Base-by-base conservation (phyloP, 2,113 vertebrate species). In the Strigops habroptila region DNA sequence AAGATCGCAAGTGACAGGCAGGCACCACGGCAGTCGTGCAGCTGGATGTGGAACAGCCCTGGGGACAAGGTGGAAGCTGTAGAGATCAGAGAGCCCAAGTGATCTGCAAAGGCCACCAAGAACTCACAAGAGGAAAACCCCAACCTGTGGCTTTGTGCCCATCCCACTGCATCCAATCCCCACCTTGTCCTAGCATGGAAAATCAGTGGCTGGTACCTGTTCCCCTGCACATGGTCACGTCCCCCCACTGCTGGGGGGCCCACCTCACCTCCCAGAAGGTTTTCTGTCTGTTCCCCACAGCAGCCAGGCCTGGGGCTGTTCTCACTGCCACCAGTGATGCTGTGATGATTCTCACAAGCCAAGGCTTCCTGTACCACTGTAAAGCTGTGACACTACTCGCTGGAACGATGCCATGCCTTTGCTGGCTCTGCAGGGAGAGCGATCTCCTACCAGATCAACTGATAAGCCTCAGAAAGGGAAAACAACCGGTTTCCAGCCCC, bases 251-350 rank as follows among this genome's bases (percentile, higher is more conserved):
- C 49, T 3, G 1, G 48, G 24, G 35, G 22, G n/a, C 25, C 6
- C 35, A 19, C 48, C n/a, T 49, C 2, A 12, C 23, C 24, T 65
- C 19, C 80, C 48, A 48, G 49, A 33, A 35, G 15, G 22, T 52
- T 64, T 74, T 46, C 37, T 27, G 27, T 3, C 41, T n/a, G 28
- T 9, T 62, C 52, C 46, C 35, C 14, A 10, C 46, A 4, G 10
- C 41, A n/a, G 35, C 23, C 12, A 15, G 80, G 49, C 12, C 2
- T 2, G 46, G 39, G 78, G 46, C 60, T 44, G 85, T 10, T 65
- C 80, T 41, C 1, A 0, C 41, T 43, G 63, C 33, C 1, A 0
- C n/a, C 63, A 24, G 43, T 4, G 31, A 37, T 5, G 3, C 55
- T 10, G 6, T 1, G 0, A 51, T 8, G 63, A 71, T 51, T 71